Evolutionary conservation across 1,140 invertebrate genomes (phyloP), one percentile per base, ranked within the genome.

Genomic region (Augochlora pura): DNA sequence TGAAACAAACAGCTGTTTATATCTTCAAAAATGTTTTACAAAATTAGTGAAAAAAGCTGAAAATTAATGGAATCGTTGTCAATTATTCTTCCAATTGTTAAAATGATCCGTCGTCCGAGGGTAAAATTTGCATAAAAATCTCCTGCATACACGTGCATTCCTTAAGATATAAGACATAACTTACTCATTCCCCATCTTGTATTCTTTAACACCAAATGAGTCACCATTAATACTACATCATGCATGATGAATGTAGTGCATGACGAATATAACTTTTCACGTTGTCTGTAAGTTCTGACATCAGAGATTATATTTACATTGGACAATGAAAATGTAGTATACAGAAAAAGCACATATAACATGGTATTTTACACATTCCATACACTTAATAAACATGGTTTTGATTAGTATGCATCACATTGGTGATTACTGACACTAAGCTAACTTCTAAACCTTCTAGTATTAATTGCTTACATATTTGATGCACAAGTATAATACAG

Each of bases 401-500:
- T 39, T 8, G 23, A 42, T 54, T 75, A 27, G 67, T 42, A 59
- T 42, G 54, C 1, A 52, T 21, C 25, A 14, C 0, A 49, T 65
- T 10, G 2, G 6, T 1, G 32, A 84, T 16, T 67, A 12, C 21
- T 57, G 8, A 70, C 10, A 3, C 5, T 14, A 73, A 25, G 18
- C 9, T 38, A 67, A 68, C 39, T 42, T 38, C 69, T 18, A 21
- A 6, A 39, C 38, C 38, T 23, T 57, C 57, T 18, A 21, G 2
- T 25, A 14, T n/a, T 59, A n/a, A 49, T 42, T 42, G 42, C 42
- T 42, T 42, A 42, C 9, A 60, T 21, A 49, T 18, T 4, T 18
- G 38, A 6, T 64, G 65, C 39, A 76, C 65, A 69, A 46, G 74
- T 70, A 65, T 25, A 14, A 38, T 52, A 73, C 4, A 49, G n/a